A percentile compares a stretch with the other conserved stretches of the same genome.
Conservation (phyloP, 2,797 vertebrate genomes). For the Gymnopithys bicolor region DNA sequence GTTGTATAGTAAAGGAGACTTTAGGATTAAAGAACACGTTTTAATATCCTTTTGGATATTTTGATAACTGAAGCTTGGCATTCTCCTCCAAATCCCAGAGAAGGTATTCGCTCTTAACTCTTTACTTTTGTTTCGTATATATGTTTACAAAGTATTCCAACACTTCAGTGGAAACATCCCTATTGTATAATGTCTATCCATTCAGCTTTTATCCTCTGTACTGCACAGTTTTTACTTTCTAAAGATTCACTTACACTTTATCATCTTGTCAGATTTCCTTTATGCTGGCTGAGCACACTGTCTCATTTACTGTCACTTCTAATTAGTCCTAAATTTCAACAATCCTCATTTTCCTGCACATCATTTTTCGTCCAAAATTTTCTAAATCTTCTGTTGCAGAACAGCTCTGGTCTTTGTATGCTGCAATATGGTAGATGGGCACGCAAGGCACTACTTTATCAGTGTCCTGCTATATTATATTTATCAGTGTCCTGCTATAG, state of each 20-base stretch:
- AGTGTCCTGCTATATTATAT: constrained; percentile 13
- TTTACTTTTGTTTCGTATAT: background rate
- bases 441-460: background rate
- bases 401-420: constrained; percentile 47
- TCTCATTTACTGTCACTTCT: constrained; percentile 54
- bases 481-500: constrained; percentile 28
- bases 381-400: constrained; percentile 54
- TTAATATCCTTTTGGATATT: constrained; percentile 14
- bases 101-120: background rate
- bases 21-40: background rate
- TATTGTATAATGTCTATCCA: constrained; percentile 12
- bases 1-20: background rate
- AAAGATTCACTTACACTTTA: constrained; percentile 1
- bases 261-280: constrained; percentile 32
- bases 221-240: constrained; percentile 5
- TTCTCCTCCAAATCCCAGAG: background rate
- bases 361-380: background rate
- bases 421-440: background rate
- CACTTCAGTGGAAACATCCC: background rate
- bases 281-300: background rate
- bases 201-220: constrained; percentile 17
- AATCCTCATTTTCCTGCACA: background rate
- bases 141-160: constrained; percentile 4
- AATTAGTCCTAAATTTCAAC: constrained; percentile 24
- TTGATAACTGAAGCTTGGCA: background rate